Conservation (phyloP, 1,140 invertebrate species). For the Lerema accius region DNA sequence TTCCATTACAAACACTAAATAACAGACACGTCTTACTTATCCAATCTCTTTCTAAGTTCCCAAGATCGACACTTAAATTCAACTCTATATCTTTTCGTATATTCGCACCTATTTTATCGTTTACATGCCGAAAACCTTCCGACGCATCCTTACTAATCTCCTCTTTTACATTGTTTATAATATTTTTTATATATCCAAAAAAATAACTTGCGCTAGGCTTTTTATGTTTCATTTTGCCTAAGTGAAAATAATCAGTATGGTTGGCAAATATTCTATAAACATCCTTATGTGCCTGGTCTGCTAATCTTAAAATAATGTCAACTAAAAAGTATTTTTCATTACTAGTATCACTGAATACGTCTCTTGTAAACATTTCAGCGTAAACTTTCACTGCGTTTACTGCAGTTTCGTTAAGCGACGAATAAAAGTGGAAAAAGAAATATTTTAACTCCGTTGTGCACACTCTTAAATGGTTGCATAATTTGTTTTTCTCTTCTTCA, state of each 20-base stretch:
- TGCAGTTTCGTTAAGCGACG: constrained; percentile 51
- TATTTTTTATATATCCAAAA: constrained; percentile 41
- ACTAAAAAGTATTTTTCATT: constrained; percentile 44
- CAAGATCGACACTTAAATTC: constrained; percentile 56
- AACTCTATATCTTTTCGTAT: constrained; percentile 53
- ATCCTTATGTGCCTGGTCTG: constrained; percentile 32
- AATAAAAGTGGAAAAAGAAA: constrained; percentile 54
- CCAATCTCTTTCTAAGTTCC: constrained; percentile 48
- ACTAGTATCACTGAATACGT: constrained; percentile 43
- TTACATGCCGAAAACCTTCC: too few relatives aligned
- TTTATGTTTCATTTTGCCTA: constrained; percentile 47
- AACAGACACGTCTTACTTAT: constrained; percentile 45
- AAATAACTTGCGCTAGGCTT: constrained; percentile 47
- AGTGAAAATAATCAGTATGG: constrained; percentile 41
- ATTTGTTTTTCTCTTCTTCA: constrained; percentile 12
- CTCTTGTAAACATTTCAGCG: constrained; percentile 56
- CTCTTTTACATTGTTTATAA: constrained; percentile 35
- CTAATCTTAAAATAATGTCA: constrained; percentile 37
- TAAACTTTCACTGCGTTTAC: constrained; percentile 54
- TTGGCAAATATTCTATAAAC: constrained; percentile 47
- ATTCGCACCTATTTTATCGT: too few relatives aligned
- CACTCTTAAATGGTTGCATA: constrained; percentile 47
- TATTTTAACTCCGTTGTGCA: constrained; percentile 57
- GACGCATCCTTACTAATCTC: too few relatives aligned
- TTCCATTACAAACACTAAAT: constrained; percentile 43